Conservation (phyloP, 2,888 invertebrate species). For the Alloplasta piceator region DNA sequence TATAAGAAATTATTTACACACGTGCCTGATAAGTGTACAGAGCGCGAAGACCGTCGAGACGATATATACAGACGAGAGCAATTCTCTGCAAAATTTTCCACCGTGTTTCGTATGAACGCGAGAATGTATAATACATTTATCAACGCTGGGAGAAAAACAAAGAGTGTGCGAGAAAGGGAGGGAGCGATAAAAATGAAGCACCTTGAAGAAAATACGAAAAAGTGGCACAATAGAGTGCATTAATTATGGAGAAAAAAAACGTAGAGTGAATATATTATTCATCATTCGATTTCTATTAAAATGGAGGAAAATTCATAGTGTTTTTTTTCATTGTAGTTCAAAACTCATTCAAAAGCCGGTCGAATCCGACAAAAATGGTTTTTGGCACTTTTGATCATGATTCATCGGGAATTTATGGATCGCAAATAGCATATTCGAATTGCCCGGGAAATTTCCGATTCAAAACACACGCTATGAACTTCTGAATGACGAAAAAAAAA, state of each 20-base stretch:
- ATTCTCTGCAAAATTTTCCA: constrained; percentile 51
- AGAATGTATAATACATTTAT: constrained; percentile 38
- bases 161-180: background rate
- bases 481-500: too few relatives aligned
- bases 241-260: background rate
- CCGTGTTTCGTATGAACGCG: constrained; percentile 10
- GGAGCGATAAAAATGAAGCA: constrained; percentile 11
- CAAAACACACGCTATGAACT: too few relatives aligned
- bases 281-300: too few relatives aligned
- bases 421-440: too few relatives aligned
- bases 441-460: too few relatives aligned
- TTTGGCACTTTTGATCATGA: too few relatives aligned
- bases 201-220: constrained; percentile 2
- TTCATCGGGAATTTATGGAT: too few relatives aligned
- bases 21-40: constrained; percentile 30
- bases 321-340: too few relatives aligned
- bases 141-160: constrained; percentile 21
- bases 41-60: constrained; percentile 6
- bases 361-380: too few relatives aligned
- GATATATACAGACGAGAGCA: constrained; percentile 42
- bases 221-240: background rate
- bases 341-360: too few relatives aligned
- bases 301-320: too few relatives aligned
- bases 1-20: constrained; percentile 81
- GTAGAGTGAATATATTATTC: too few relatives aligned